These are phyloP conservation scores for Pygoscelis antarcticus DNA, from an alignment of 2,113 vertebrate species.

Conservation along the genomic window DNA sequence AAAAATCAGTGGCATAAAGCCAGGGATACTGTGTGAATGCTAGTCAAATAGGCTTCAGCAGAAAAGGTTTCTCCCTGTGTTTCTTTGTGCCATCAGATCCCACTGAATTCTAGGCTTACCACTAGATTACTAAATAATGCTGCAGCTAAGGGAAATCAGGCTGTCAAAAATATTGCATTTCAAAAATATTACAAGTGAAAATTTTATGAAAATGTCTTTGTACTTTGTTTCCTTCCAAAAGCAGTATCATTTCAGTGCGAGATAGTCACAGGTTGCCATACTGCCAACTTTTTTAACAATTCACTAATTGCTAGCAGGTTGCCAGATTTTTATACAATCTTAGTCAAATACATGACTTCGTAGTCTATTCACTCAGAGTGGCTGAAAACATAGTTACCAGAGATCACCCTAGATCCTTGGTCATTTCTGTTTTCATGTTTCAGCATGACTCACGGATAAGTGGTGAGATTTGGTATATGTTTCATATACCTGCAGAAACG, in stretches of 20 bases:
- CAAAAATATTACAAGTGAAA: background rate
- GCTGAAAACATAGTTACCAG: conserved; percentile 76
- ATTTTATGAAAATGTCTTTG: background rate
- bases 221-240: background rate
- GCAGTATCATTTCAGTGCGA: background rate
- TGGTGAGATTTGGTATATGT: conserved; percentile 75
- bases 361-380: conserved; percentile 85
- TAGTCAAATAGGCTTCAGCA: background rate
- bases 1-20: background rate
- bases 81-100: background rate
- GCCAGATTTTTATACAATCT: background rate
- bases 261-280: background rate
- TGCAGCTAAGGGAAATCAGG: background rate
- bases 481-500: conserved; percentile 76
- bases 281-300: background rate
- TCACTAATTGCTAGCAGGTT: background rate
- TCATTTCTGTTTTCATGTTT: conserved; percentile 78
- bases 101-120: background rate
- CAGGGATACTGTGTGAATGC: background rate
- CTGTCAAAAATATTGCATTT: background rate
- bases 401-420: conserved; percentile 76
- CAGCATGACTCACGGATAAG: conserved; percentile 72
- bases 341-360: conserved; percentile 65
- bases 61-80: background rate
- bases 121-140: background rate